Conservation (phyloP, 2,113 vertebrate genomes). For the Ptilorrhoa leucosticta region DNA sequence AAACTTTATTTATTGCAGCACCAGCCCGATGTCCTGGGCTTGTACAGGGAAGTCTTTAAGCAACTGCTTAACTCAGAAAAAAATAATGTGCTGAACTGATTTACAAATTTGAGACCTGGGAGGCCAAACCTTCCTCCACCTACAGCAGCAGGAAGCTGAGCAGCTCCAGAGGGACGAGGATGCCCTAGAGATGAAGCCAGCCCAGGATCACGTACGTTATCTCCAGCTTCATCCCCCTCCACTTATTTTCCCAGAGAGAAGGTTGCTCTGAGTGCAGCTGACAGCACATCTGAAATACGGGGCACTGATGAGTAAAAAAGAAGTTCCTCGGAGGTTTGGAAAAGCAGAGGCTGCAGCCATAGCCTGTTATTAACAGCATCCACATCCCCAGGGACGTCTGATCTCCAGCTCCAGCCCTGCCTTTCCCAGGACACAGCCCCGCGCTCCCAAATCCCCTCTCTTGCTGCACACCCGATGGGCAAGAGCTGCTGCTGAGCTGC, state of each 20-base stretch:
- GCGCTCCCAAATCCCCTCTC: accelerated
- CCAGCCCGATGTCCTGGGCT: neutral
- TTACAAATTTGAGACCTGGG: neutral
- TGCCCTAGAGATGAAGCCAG: neutral
- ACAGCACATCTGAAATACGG: neutral
- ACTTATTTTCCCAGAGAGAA: accelerated
- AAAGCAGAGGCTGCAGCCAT: neutral
- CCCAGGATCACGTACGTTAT: accelerated
- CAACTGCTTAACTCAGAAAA: neutral
- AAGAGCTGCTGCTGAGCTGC: neutral
- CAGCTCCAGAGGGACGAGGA: neutral
- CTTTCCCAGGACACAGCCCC: accelerated
- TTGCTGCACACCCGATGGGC: accelerated
- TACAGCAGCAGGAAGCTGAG: neutral
- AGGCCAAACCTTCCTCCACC: neutral
- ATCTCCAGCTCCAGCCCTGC: accelerated
- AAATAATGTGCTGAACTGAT: neutral
- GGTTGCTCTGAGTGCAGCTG: neutral
- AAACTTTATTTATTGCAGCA: neutral
- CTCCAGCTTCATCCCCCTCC: neutral
- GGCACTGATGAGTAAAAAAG: neutral
- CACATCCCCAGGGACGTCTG: accelerated
- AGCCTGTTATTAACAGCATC: neutral
- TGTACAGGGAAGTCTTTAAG: neutral
- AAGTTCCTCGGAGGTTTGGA: neutral